These are phyloP conservation scores for Microctonus aethiopoides DNA, from an alignment of 2,888 invertebrate genomes.

Conservation along the genomic window DNA sequence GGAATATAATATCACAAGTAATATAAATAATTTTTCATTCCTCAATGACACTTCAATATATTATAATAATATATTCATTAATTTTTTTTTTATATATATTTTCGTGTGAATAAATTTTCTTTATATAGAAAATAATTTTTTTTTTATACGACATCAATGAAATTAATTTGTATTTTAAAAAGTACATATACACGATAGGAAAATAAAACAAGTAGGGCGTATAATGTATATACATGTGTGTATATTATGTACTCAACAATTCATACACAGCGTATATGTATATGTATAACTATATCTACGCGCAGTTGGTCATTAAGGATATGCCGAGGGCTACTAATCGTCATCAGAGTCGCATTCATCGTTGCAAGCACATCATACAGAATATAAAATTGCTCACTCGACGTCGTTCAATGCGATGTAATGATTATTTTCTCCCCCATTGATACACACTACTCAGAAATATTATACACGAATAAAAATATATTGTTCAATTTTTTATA, in stretches of 20 bases:
- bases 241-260: constrained; percentile 30
- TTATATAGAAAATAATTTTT: background rate
- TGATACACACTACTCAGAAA: background rate
- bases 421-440: constrained; percentile 59
- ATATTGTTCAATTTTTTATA: constrained; percentile 53
- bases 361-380: constrained; percentile 50
- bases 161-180: background rate
- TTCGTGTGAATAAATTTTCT: background rate
- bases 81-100: no score
- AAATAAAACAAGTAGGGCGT: background rate
- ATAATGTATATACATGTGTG: background rate
- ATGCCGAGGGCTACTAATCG: constrained; percentile 58
- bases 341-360: constrained; percentile 60
- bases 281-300: constrained; percentile 16
- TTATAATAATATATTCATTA: no score
- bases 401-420: constrained; percentile 57
- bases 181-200: background rate
- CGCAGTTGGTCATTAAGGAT: constrained; percentile 44
- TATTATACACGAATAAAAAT: constrained; percentile 31
- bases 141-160: background rate
- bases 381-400: constrained; percentile 56
- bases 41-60: no score
- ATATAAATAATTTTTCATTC: no score
- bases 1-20: no score
- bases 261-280: background rate